Evolutionary conservation across 2,888 invertebrate species (phyloP).

Genomic region (Phalera bucephala): DNA sequence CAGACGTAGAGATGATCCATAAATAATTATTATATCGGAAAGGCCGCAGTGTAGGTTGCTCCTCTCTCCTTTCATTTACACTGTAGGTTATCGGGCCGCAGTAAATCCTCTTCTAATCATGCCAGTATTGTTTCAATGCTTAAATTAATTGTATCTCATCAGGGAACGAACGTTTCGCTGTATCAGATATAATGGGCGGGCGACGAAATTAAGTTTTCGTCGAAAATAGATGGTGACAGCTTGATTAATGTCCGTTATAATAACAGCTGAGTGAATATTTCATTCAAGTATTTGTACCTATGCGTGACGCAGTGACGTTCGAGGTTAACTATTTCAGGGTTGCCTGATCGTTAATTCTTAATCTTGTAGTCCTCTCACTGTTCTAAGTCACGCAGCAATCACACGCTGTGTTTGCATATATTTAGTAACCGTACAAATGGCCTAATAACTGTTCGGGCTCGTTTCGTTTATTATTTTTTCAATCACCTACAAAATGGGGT

Average conservation of each 20-base stretch:
- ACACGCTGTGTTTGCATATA: conserved; percentile 40
- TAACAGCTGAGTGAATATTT: conserved; percentile 72
- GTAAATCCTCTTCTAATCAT: conserved; percentile 21
- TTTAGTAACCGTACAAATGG: conserved; percentile 18
- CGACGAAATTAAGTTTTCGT: conserved; percentile 68
- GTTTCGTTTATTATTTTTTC: not conserved
- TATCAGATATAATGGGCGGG: conserved; percentile 43
- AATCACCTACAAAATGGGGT: not conserved
- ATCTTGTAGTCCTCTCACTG: conserved; percentile 56
- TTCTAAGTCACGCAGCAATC: conserved; percentile 58
- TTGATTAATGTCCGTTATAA: conserved; percentile 72
- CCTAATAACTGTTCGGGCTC: conserved; percentile 4
- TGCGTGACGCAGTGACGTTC: conserved; percentile 65
- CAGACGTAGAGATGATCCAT: no score
- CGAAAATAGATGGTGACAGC: conserved; percentile 66
- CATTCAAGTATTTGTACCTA: conserved; percentile 56
- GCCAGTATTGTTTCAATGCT: conserved; percentile 28
- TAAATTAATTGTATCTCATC: conserved; percentile 40
- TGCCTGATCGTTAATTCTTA: conserved; percentile 63
- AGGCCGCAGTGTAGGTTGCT: conserved; percentile 10
- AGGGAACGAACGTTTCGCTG: conserved; percentile 36
- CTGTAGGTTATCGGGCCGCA: conserved; percentile 10
- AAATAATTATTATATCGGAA: conserved; percentile 3
- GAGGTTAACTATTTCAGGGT: conserved; percentile 69
- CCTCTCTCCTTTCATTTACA: conserved; percentile 12